phyloP scores from a whole-genome alignment of 2,888 invertebrate species.

The Spodoptera exigua region DNA sequence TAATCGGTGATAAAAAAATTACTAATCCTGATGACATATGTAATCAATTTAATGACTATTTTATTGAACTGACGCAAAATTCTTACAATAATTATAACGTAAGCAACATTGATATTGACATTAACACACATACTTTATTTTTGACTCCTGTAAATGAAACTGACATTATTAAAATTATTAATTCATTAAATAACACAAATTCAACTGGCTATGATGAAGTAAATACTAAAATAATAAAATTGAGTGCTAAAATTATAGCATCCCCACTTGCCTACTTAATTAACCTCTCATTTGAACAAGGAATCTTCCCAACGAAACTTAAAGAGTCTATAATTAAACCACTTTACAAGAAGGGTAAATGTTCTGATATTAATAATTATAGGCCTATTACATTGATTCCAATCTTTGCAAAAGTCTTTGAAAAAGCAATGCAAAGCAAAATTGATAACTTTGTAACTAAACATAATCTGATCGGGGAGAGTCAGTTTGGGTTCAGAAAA shows the following conservation, averaged over 20 bases:
- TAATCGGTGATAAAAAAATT: background rate
- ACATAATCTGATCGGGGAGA: background rate
- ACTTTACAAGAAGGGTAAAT: no score
- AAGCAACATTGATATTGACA: background rate
- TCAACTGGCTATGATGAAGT: background rate
- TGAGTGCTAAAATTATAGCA: background rate
- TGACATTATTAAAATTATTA: conserved; percentile 2
- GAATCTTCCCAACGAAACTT: no score
- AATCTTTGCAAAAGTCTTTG: background rate
- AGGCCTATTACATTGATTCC: no score
- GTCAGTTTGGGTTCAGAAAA: no score
- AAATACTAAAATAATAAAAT: background rate
- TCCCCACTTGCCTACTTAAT: no score
- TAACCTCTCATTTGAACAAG: no score
- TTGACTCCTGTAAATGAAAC: background rate
- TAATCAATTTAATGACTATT: background rate
- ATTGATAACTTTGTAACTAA: background rate
- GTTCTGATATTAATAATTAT: background rate
- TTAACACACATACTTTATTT: background rate
- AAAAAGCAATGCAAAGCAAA: background rate
- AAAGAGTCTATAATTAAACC: background rate
- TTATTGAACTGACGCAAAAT: background rate
- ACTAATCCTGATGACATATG: background rate
- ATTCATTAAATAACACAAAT: background rate
- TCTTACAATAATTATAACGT: background rate